Conservation (phyloP, 1,140 invertebrate genomes). For the Protaetia brevitarsis region DNA sequence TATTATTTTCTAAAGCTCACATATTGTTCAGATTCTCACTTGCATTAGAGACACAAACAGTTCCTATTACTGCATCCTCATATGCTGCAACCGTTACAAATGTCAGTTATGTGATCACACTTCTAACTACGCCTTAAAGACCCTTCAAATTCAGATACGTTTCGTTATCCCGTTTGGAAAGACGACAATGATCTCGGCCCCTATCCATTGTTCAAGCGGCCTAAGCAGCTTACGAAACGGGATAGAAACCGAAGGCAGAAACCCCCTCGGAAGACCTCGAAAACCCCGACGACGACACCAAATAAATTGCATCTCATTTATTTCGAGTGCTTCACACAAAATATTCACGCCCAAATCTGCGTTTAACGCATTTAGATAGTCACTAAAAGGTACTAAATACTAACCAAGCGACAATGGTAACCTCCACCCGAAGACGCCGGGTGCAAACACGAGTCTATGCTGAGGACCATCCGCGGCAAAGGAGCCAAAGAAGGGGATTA, state of each 20-base stretch:
- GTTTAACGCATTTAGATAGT: constrained; percentile 33
- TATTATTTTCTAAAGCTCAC: too few species aligned
- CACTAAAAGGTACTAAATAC: constrained; percentile 36
- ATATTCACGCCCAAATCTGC: constrained; percentile 29
- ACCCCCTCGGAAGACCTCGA: background rate
- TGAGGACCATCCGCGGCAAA: constrained; percentile 22
- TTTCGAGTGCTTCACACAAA: constrained; percentile 31
- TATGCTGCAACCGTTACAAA: too few species aligned
- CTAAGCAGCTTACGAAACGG: constrained; percentile 7
- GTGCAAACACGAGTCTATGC: constrained; percentile 8
- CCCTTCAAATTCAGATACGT: background rate
- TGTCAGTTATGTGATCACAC: background rate
- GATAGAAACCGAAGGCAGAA: background rate
- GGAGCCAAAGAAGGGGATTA: constrained; percentile 33
- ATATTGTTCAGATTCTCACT: too few species aligned
- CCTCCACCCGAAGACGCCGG: background rate
- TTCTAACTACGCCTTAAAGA: background rate
- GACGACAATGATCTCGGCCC: constrained; percentile 10
- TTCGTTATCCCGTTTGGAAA: background rate
- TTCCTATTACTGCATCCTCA: too few species aligned
- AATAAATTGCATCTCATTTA: constrained; percentile 38
- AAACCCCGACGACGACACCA: background rate
- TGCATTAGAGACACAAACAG: too few species aligned
- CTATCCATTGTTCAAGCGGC: background rate
- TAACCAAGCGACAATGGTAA: constrained; percentile 32